Evolutionary conservation across 2,113 vertebrate genomes (phyloP).

Genomic region (Oryzias celebensis): DNA sequence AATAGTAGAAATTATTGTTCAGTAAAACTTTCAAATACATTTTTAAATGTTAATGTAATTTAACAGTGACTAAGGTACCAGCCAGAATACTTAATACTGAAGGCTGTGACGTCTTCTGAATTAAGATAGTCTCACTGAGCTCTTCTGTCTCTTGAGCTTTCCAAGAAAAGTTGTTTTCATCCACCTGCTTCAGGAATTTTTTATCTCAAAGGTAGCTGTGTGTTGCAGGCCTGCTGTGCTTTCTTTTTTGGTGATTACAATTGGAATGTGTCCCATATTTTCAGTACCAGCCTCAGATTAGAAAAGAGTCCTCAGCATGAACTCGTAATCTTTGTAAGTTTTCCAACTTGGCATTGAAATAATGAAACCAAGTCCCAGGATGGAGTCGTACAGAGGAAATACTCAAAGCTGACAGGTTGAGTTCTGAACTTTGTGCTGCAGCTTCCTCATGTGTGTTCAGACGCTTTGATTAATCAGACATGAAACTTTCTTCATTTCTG

Average conservation of each 20-base stretch:
- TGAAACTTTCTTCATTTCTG: slow-evolving; percentile 48
- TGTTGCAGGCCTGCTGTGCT: slow-evolving; percentile 12
- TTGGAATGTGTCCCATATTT: slow-evolving; percentile 3
- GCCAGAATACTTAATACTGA: too few relatives aligned
- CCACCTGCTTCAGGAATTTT: background rate
- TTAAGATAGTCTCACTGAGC: background rate
- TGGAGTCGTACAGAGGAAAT: background rate
- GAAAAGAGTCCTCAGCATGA: slow-evolving; percentile 24
- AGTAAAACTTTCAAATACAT: too few relatives aligned
- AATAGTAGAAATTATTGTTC: too few relatives aligned
- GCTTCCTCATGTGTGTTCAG: slow-evolving; percentile 12
- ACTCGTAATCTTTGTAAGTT: slow-evolving; percentile 35
- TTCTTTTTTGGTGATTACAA: background rate
- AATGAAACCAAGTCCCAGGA: slow-evolving; percentile 20
- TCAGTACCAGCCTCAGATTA: slow-evolving; percentile 23
- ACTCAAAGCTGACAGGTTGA: slow-evolving; percentile 7
- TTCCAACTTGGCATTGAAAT: slow-evolving; percentile 29
- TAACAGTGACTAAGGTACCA: too few relatives aligned
- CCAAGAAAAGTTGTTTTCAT: background rate
- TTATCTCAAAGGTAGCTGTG: background rate
- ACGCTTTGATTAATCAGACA: slow-evolving; percentile 20
- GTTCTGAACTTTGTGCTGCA: slow-evolving; percentile 2
- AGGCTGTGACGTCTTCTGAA: background rate
- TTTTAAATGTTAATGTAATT: too few relatives aligned
- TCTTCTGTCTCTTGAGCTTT: background rate